These are phyloP conservation scores for Origma solitaria DNA, from an alignment of 2,113 vertebrate genomes.

Conservation along the genomic window DNA sequence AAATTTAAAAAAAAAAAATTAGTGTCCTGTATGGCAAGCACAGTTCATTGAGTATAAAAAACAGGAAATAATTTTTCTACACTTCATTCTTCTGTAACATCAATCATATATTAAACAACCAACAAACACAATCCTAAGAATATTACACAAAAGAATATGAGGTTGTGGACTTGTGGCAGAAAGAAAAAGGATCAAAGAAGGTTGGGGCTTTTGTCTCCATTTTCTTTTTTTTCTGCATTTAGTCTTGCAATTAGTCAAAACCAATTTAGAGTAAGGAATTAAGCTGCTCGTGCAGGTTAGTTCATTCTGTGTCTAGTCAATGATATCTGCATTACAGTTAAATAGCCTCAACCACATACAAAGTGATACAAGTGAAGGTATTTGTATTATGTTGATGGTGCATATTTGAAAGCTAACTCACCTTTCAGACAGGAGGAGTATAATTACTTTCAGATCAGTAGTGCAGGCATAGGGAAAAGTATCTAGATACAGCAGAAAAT, in stretches of 20 bases:
- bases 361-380: neutral
- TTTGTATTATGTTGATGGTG: neutral
- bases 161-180: neutral
- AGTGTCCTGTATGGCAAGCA: neutral
- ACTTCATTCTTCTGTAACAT: neutral
- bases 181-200: neutral
- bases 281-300: neutral
- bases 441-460: neutral
- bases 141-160: neutral
- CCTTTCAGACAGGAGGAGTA: neutral
- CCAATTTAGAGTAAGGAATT: neutral
- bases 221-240: neutral
- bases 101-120: neutral
- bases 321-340: neutral
- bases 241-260: neutral
- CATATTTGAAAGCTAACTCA: neutral
- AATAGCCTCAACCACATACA: neutral
- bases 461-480: neutral
- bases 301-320: neutral
- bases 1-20: neutral
- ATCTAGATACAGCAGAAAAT: neutral
- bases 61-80: neutral
- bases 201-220: accelerated
- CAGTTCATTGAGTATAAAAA: neutral
- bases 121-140: neutral